phyloP scores from a whole-genome alignment of 2,797 vertebrate species.

The Microtus californicus region DNA sequence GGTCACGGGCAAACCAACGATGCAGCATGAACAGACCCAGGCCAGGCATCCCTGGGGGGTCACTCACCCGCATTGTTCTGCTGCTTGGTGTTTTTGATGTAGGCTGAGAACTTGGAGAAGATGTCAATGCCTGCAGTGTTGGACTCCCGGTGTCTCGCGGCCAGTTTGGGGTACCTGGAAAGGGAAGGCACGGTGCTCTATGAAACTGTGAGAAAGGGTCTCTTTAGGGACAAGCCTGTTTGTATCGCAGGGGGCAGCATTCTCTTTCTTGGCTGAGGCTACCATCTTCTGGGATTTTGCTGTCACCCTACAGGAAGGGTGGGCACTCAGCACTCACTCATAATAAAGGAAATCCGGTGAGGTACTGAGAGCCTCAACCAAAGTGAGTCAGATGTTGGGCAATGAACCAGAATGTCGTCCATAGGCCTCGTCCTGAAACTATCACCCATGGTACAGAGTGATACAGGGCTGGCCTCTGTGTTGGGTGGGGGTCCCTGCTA shows the following conservation, averaged over 20 bases:
- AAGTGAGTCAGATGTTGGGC: neutral
- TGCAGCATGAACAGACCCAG: fast-evolving
- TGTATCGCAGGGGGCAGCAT: fast-evolving
- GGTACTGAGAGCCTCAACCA: neutral
- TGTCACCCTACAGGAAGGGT: neutral
- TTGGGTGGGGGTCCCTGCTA: neutral
- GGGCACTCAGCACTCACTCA: neutral
- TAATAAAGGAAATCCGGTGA: neutral
- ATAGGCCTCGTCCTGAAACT: neutral
- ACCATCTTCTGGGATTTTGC: neutral
- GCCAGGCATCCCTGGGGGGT: neutral
- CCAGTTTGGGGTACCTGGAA: constrained; percentile 95
- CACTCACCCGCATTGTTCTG: constrained; percentile 95
- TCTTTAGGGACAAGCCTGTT: neutral
- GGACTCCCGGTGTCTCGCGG: constrained; percentile 94
- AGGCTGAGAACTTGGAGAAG: constrained; percentile 97
- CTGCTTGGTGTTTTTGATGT: constrained; percentile 95
- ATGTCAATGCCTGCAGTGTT: constrained; percentile 96
- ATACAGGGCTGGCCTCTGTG: neutral
- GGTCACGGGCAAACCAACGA: neutral
- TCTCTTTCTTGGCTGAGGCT: neutral
- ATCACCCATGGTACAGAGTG: neutral
- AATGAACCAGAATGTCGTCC: neutral
- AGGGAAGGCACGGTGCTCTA: neutral
- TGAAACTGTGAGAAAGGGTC: neutral